phyloP scores from a whole-genome alignment of 2,113 vertebrate species.

The Xiphophorus couchianus region DNA sequence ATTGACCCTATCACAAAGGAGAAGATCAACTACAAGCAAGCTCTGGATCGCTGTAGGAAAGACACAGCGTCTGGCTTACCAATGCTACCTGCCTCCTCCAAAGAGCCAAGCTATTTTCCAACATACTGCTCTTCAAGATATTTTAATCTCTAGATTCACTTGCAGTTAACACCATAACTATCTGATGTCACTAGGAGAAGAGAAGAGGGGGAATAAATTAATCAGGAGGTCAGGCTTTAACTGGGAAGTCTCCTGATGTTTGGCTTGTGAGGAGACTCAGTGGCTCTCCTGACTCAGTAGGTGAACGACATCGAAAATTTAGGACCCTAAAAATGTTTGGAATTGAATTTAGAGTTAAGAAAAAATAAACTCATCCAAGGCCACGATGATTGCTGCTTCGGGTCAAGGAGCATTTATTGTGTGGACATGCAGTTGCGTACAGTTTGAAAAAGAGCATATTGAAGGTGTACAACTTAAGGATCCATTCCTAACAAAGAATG shows the following conservation, averaged over 20 bases:
- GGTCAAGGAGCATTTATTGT: neutral
- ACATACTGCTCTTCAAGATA: slow-evolving; percentile 46
- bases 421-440: neutral
- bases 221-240: neutral
- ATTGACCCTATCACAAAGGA: slow-evolving; percentile 89
- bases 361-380: no score
- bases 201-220: no score
- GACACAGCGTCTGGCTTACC: slow-evolving; percentile 85
- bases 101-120: slow-evolving; percentile 53
- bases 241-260: no score
- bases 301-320: no score
- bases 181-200: neutral
- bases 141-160: neutral
- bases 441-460: no score
- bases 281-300: no score
- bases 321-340: no score
- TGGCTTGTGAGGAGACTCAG: no score
- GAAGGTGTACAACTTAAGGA: no score
- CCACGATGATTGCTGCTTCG: no score
- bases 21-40: slow-evolving; percentile 92
- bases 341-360: no score
- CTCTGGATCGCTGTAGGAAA: slow-evolving; percentile 86
- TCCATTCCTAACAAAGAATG: no score
- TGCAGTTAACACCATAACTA: neutral
- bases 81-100: slow-evolving; percentile 83